Conservation (phyloP, 2,888 invertebrate genomes). For the Diploptera punctata region DNA sequence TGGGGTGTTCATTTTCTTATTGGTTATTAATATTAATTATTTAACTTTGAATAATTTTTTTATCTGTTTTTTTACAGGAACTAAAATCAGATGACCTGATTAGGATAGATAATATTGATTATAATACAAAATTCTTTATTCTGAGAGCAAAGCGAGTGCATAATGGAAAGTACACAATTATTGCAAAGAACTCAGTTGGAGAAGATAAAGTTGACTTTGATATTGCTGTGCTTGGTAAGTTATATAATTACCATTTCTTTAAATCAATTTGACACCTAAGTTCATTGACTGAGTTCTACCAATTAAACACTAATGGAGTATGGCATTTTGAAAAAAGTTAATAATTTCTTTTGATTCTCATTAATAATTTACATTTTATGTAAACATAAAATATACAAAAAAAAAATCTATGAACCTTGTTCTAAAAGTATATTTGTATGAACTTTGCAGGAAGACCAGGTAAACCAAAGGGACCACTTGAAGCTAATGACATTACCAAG, state of each 20-base stretch:
- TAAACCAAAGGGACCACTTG: constrained; percentile 77
- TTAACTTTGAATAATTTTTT: constrained; percentile 7
- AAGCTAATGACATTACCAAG: constrained; percentile 88
- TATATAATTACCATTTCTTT: too few relatives aligned
- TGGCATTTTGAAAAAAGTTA: too few relatives aligned
- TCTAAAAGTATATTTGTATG: too few relatives aligned
- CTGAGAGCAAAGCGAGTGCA: constrained; percentile 81
- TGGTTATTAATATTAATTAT: too few relatives aligned
- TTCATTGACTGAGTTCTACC: too few relatives aligned
- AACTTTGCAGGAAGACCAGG: constrained; percentile 50
- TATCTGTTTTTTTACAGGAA: constrained; percentile 48
- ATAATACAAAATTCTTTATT: constrained; percentile 89
- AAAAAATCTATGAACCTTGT: too few relatives aligned
- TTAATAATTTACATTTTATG: too few relatives aligned
- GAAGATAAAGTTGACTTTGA: constrained; percentile 92
- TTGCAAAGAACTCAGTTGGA: constrained; percentile 91
- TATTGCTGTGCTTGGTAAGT: constrained; percentile 74
- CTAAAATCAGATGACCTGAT: constrained; percentile 55
- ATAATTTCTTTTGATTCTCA: too few relatives aligned
- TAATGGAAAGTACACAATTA: constrained; percentile 88
- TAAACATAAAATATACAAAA: too few relatives aligned
- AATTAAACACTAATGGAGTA: too few relatives aligned
- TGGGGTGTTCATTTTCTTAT: too few relatives aligned
- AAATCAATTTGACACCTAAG: too few relatives aligned
- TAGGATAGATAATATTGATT: constrained; percentile 83